Evolutionary conservation across 1,140 invertebrate genomes (phyloP), one percentile per base, ranked within the genome.

Genomic region (Tribolium madens): DNA sequence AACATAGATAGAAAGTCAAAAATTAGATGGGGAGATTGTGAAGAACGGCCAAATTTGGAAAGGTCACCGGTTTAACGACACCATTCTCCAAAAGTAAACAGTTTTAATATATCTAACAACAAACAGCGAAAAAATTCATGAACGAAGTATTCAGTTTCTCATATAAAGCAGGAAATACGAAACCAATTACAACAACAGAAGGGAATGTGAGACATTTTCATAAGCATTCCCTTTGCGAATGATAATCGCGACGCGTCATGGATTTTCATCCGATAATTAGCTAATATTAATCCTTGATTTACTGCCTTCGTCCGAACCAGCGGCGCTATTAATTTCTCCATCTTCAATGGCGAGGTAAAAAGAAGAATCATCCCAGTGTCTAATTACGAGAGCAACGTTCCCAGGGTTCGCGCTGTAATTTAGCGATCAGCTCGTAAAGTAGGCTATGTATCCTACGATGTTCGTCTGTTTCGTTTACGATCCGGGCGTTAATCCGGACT

Each of bases 341-440:
- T 64, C 31, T 64, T 64, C n/a, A 64, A 64, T 31, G 18, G 5
- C 52, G 52, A 57, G 52, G 17, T n/a, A 57, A 57, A 64, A 64
- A 26, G 36, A 42, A 42, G 36, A 42, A 42, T 42, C 36, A 64
- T 64, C 57, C 57, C 18, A 64, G 73, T 64, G 60, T 75, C 52
- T 57, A 68, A 75, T 75, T 75, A 75, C 60, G 18, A 64, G 60
- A 60, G 53, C 52, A 64, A 75, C 33, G 33, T 57, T 75, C 60
- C 73, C 73, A 57, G 60, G 52, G 73, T 68, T 64, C 36, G 33
- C 57, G 73, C 33, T 75, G 26, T 75, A 75, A 68, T 68, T 68
- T 75, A 47, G 60, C 33, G 71, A 73, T 73, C 52, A 73, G 73
- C 46, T 48, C 36, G 53, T 60, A 75, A 75, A 75, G 52, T 75